Conservation (phyloP, 2,113 vertebrate genomes). For the Misgurnus anguillicaudatus region DNA sequence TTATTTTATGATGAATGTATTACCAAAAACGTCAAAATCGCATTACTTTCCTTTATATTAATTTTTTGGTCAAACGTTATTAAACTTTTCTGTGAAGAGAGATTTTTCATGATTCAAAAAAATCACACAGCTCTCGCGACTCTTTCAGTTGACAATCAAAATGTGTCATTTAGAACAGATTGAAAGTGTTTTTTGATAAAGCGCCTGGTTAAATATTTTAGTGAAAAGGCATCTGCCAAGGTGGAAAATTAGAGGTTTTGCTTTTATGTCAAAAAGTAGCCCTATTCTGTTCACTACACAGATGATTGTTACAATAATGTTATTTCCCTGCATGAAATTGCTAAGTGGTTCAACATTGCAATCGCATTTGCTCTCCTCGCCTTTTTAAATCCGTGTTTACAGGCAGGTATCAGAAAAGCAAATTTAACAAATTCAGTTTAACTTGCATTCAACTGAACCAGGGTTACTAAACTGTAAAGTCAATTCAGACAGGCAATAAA, state of each 20-base stretch:
- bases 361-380: too few relatives aligned
- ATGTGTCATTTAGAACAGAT: not conserved
- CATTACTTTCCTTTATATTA: not conserved
- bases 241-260: not conserved
- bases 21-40: not conserved
- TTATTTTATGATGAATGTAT: not conserved
- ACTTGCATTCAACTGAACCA: too few relatives aligned
- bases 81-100: not conserved
- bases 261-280: conserved; percentile 4
- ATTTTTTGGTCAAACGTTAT: not conserved
- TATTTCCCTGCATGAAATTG: not conserved
- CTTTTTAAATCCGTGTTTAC: too few relatives aligned
- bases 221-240: not conserved
- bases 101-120: not conserved
- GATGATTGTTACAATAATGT: not conserved
- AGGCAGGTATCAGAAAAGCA: too few relatives aligned
- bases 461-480: too few relatives aligned
- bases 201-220: conserved; percentile 28
- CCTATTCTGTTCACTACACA: not conserved
- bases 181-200: not conserved
- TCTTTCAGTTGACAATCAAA: conserved; percentile 1
- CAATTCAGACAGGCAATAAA: too few relatives aligned
- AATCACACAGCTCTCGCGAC: not conserved
- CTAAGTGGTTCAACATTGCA: not conserved
- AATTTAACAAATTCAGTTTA: too few relatives aligned